A percentile compares a stretch with the other conserved stretches of the same genome.
Conservation (phyloP, 2,888 invertebrate species). For the Cataglyphis cursor region DNA sequence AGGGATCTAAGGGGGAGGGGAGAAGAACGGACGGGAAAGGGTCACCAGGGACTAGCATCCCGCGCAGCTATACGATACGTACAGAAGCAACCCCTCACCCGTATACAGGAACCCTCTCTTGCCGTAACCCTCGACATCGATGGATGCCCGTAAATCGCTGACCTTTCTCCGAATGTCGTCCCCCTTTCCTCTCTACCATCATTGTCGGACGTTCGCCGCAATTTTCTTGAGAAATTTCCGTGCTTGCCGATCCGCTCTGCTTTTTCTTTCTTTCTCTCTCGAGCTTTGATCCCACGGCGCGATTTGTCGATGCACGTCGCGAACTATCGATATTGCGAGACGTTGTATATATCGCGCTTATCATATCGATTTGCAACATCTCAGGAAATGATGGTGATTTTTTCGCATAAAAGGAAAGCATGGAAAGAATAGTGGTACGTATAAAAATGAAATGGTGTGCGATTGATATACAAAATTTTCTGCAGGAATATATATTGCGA, state of each 20-base stretch:
- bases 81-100: slow-evolving; percentile 11
- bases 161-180: slow-evolving; percentile 58
- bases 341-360: not conserved
- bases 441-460: not conserved
- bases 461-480: slow-evolving; percentile 13
- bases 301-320: slow-evolving; percentile 32
- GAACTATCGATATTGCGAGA: slow-evolving; percentile 29
- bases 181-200: not conserved
- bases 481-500: not conserved
- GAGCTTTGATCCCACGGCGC: not conserved
- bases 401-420: not conserved
- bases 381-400: not conserved
- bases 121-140: slow-evolving; percentile 54
- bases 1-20: not conserved
- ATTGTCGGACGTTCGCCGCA: slow-evolving; percentile 34
- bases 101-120: slow-evolving; percentile 23
- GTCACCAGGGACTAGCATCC: slow-evolving; percentile 24
- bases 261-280: not conserved
- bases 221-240: slow-evolving; percentile 51
- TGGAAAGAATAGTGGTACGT: not conserved
- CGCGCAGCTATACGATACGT: slow-evolving; percentile 17
- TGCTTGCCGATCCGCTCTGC: slow-evolving; percentile 37
- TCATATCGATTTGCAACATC: slow-evolving; percentile 35
- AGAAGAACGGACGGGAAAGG: not conserved
- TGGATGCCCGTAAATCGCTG: slow-evolving; percentile 65